phyloP scores from a whole-genome alignment of 2,888 invertebrate species.

The Odontomyia ornata region DNA sequence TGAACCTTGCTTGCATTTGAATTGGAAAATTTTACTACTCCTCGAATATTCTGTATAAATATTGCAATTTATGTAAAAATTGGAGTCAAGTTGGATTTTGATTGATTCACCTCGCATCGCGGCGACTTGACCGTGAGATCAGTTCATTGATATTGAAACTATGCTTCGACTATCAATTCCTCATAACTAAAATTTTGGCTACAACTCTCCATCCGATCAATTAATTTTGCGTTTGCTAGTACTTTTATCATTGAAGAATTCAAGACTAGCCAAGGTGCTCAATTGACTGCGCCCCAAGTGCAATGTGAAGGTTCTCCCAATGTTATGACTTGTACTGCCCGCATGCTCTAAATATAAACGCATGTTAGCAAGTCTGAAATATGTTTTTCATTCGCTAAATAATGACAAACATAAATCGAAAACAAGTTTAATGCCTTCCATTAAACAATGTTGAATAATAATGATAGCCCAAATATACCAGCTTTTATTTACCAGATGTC shows the following conservation, averaged over 20 bases:
- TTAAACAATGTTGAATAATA: conserved; percentile 1
- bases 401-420: not conserved
- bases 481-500: no score
- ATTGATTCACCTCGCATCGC: not conserved
- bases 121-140: not conserved
- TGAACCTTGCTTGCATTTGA: no score
- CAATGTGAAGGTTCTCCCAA: conserved; percentile 10
- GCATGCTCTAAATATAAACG: not conserved
- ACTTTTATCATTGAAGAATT: not conserved
- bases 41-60: no score
- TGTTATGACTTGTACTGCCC: not conserved
- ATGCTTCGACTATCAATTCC: not conserved
- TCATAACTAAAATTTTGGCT: not conserved
- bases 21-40: no score
- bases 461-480: not conserved
- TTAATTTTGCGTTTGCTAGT: not conserved
- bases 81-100: no score
- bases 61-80: no score
- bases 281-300: not conserved
- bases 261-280: not conserved
- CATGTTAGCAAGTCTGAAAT: no score
- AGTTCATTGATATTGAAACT: conserved; percentile 5
- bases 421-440: not conserved
- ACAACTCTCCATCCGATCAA: not conserved
- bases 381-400: not conserved